phyloP scores from a whole-genome alignment of 2,888 invertebrate species.

The Drosophila suboccidentalis region DNA sequence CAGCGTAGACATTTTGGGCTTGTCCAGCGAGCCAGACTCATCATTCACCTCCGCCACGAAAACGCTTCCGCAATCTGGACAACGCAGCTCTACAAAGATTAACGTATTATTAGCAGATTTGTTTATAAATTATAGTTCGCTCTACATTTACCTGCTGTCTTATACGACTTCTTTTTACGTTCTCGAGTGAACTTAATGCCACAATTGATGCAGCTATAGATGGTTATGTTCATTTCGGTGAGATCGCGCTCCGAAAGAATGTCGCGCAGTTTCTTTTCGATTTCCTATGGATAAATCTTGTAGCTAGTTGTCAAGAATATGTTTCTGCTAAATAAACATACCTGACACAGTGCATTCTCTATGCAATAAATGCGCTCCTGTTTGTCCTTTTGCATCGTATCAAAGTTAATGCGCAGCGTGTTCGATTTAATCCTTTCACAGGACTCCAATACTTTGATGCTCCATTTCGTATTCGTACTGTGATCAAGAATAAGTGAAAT shows the following conservation, averaged over 20 bases:
- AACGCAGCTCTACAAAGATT: conserved; percentile 82
- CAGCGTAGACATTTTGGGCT: conserved; percentile 29
- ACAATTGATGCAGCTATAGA: conserved; percentile 89
- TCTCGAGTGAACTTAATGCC: conserved; percentile 88
- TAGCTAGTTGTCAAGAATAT: background rate
- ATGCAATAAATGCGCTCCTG: conserved; percentile 87
- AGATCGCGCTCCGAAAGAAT: conserved; percentile 86
- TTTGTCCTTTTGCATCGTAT: conserved; percentile 88
- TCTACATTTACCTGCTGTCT: conserved; percentile 59
- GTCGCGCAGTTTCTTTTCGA: conserved; percentile 86
- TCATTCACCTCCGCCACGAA: conserved; percentile 86
- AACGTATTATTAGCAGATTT: background rate
- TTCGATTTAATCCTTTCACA: conserved; percentile 86
- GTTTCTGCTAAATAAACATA: conserved; percentile 55
- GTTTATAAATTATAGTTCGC: background rate
- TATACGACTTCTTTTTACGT: conserved; percentile 70
- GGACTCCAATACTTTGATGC: conserved; percentile 86
- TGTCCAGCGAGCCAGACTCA: conserved; percentile 69
- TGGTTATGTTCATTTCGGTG: conserved; percentile 86
- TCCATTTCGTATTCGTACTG: conserved; percentile 86
- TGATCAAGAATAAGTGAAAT: background rate
- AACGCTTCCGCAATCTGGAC: conserved; percentile 88
- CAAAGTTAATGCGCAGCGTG: conserved; percentile 88
- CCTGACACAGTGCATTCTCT: conserved; percentile 87
- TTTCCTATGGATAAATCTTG: conserved; percentile 80